Evolutionary conservation across 2,888 invertebrate genomes (phyloP), one percentile per base, ranked within the genome.

Genomic region (Pachliopta kotzebuea): DNA sequence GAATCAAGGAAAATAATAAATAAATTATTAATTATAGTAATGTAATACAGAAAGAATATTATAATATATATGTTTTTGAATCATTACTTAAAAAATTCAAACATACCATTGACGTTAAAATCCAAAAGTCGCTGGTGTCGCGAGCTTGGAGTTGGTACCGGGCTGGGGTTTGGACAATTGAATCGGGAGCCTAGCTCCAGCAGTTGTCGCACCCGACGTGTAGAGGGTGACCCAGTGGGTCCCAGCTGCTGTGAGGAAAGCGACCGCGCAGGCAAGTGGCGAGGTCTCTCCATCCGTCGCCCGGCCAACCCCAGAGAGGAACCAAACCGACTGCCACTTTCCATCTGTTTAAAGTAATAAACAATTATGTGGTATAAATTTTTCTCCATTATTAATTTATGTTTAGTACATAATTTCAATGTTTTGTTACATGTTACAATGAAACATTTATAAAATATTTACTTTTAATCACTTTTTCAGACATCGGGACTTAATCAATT

Each of bases 51-150:
- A 37, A 37, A 37, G 37, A 14, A 37, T 37, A 37, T 9, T 2
- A 37, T 37, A 2, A 6, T 37, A 14, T 37, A 8, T n/a, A n/a
- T n/a, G n/a, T n/a, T n/a, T n/a, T n/a, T n/a, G n/a, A n/a, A n/a
- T n/a, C n/a, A n/a, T n/a, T n/a, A n/a, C n/a, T n/a, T n/a, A n/a
- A n/a, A n/a, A n/a, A 31, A 52, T 20, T 23, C 18, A 20, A 18
- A 69, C 79, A 77, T 74, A 95, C 95, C 97, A 78, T 96, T 97
- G 77, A 97, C 96, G 92, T 97, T 97, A 74, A 97, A 97, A 85
- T 97, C 97, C 72, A 97, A 93, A 83, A 95, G 95, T 77, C 95
- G 93, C 68, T 96, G 95, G 77, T 96, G 93, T 60, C 96, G 94
- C 20, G 96, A 96, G 63, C 96, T 94, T 7, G 96, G 96, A 65